Conservation (phyloP, 2,888 invertebrate species). For the Plutella xylostella region DNA sequence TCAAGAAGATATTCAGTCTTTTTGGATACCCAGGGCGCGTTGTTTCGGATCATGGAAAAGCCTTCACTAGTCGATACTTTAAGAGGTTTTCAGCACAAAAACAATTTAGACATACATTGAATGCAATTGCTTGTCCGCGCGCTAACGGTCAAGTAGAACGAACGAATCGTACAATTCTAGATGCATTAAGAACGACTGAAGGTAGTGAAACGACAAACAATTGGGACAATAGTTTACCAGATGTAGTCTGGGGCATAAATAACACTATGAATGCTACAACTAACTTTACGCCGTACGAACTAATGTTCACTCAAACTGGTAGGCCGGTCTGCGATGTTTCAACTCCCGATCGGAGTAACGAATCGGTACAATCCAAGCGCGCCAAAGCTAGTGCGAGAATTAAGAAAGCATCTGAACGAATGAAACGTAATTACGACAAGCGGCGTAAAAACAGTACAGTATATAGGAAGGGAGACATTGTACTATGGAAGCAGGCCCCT, state of each 20-base stretch:
- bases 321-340: constrained; percentile 13
- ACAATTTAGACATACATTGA: constrained; percentile 16
- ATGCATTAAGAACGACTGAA: constrained; percentile 18
- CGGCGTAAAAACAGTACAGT: constrained; percentile 11
- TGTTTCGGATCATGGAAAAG: constrained; percentile 1
- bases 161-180: constrained; percentile 18
- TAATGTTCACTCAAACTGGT: constrained; percentile 19
- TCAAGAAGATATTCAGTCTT: constrained; percentile 18
- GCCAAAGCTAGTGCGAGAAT: background rate
- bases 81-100: constrained; percentile 21
- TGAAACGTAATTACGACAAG: constrained; percentile 15
- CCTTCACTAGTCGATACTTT: background rate
- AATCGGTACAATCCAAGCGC: background rate
- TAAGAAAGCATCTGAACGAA: background rate
- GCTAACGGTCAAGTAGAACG: constrained; percentile 14
- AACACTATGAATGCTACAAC: constrained; percentile 18
- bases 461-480: constrained; percentile 19
- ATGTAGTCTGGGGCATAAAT: constrained; percentile 22
- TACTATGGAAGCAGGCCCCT: constrained; percentile 15
- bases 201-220: constrained; percentile 13
- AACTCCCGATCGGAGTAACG: background rate
- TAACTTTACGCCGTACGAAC: constrained; percentile 17
- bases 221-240: background rate
- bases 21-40: constrained; percentile 16
- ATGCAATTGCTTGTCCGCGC: background rate